phyloP scores from a whole-genome alignment of 2,797 vertebrate genomes.

The Centroberyx gerrardi region DNA sequence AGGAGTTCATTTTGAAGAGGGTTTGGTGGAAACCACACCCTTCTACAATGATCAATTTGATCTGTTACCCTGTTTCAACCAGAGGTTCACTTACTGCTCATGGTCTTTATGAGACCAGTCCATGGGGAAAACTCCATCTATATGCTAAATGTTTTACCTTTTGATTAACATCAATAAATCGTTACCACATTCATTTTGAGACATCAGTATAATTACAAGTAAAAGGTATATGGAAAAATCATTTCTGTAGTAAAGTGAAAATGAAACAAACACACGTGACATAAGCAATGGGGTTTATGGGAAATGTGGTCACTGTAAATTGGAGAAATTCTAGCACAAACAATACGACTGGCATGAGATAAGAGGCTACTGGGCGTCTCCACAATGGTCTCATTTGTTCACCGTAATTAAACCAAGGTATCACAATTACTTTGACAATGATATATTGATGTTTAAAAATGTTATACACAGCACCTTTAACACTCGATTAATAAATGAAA shows the following conservation, averaged over 20 bases:
- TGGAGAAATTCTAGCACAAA: no score
- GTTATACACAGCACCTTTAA: neutral
- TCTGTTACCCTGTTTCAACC: conserved; percentile 57
- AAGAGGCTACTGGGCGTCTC: no score
- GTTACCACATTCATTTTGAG: conserved; percentile 48
- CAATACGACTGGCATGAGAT: no score
- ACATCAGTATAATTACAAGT: conserved; percentile 19
- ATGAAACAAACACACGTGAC: conserved; percentile 2
- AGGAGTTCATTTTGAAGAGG: conserved; percentile 78
- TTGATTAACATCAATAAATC: conserved; percentile 58
- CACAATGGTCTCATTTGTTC: no score
- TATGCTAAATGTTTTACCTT: conserved; percentile 36
- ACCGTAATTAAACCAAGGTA: no score
- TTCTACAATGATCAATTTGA: conserved; percentile 71
- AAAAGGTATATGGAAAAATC: conserved; percentile 24
- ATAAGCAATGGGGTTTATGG: neutral
- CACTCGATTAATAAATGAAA: neutral
- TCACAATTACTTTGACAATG: no score
- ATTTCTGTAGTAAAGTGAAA: conserved; percentile 23
- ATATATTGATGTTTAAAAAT: no score
- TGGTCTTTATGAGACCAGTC: conserved; percentile 26
- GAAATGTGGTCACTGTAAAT: neutral
- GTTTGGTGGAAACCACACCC: conserved; percentile 64
- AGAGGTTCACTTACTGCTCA: conserved; percentile 37
- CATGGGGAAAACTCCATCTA: conserved; percentile 46